These are phyloP conservation scores for Catamblyrhynchus diadema DNA, from an alignment of 2,797 vertebrate species.

Conservation along the genomic window DNA sequence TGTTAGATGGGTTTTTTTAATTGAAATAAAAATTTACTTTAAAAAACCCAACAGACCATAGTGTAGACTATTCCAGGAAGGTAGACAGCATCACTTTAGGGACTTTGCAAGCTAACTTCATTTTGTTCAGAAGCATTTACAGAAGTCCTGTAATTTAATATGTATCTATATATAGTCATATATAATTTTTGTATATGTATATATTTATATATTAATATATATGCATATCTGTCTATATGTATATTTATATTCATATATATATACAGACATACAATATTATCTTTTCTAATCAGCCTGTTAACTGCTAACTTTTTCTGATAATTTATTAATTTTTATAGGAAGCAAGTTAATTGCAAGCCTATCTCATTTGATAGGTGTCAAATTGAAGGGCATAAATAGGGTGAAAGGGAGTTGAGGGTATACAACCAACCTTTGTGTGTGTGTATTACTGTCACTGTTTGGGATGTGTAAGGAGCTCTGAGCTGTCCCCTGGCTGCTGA, in stretches of 20 bases:
- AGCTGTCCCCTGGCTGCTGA: not conserved
- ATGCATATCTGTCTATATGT: rapidly evolving
- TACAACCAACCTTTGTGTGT: not conserved
- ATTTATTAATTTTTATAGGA: not conserved
- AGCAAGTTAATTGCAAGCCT: not conserved
- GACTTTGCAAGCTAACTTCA: conserved; percentile 20
- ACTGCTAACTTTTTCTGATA: not conserved
- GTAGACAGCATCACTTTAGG: not conserved
- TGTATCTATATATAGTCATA: not conserved
- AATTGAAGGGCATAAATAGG: not conserved
- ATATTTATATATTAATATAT: not conserved
- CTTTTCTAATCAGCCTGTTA: not conserved
- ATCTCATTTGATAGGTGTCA: not conserved
- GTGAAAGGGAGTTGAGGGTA: not conserved
- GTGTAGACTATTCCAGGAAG: conserved; percentile 24
- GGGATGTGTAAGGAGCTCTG: not conserved
- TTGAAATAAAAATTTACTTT: not conserved
- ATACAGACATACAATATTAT: rapidly evolving
- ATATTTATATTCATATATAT: not conserved
- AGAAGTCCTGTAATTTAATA: not conserved
- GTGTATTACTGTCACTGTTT: not conserved
- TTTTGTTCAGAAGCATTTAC: not conserved
- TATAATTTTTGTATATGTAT: not conserved
- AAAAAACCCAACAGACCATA: not conserved
- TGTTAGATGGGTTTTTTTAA: not conserved